phyloP scores from a whole-genome alignment of 2,113 vertebrate genomes.

The Desmodus rotundus region DNA sequence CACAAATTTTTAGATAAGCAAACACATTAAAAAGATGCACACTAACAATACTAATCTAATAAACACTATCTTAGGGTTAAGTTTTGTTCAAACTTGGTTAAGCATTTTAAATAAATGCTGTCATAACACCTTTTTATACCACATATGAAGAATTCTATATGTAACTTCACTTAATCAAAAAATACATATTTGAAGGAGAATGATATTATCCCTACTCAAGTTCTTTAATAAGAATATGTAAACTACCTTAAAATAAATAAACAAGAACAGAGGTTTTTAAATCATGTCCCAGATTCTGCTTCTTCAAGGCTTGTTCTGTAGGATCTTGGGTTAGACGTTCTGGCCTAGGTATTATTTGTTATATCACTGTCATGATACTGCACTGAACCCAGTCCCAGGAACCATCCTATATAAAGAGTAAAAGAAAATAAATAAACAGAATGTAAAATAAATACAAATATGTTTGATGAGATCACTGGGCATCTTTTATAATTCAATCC shows the following conservation, averaged over 20 bases:
- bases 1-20: neutral
- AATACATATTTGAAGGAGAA: neutral
- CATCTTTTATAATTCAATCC: neutral
- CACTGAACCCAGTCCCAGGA: accelerated
- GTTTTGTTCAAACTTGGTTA: neutral
- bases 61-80: neutral
- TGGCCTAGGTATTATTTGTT: neutral
- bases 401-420: neutral
- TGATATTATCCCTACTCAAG: neutral
- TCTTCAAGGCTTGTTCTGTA: neutral
- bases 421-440: neutral
- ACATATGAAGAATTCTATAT: neutral
- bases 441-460: neutral
- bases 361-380: neutral
- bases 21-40: neutral
- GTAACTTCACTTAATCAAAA: neutral
- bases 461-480: neutral
- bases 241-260: neutral
- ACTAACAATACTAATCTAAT: neutral
- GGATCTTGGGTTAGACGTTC: neutral
- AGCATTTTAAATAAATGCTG: neutral
- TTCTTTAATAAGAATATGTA: neutral
- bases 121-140: neutral
- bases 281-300: accelerated
- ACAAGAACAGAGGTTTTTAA: neutral